A percentile compares a stretch with the other conserved stretches of the same genome.
Evolutionary conservation across 2,888 invertebrate species (phyloP).

Genomic region (Poecilobothrus nobilitatus): DNA sequence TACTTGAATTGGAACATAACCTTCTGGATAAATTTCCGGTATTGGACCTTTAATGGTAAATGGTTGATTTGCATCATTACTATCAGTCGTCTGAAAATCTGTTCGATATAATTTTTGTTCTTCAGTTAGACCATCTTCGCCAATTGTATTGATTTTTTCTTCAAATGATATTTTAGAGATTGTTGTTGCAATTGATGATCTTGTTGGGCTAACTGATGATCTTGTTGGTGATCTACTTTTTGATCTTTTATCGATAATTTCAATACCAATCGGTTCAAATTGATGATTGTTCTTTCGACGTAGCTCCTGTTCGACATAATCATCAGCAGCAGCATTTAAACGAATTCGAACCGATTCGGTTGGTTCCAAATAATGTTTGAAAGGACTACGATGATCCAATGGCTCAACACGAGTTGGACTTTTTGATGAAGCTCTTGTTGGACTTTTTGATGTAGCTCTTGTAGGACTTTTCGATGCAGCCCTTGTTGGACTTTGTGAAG

Average conservation of each 20-base stretch:
- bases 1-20: slow-evolving; percentile 10
- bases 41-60: slow-evolving; percentile 13
- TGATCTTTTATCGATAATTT: slow-evolving; percentile 10
- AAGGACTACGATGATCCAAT: not conserved
- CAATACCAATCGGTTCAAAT: slow-evolving; percentile 11
- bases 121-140: not conserved
- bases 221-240: slow-evolving; percentile 18
- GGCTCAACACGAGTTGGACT: not conserved
- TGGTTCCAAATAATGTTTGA: slow-evolving; percentile 6
- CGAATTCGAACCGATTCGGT: not conserved
- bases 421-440: not conserved
- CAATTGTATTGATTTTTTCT: slow-evolving; percentile 8
- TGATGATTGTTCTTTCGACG: not conserved
- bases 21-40: slow-evolving; percentile 11
- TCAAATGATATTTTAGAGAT: slow-evolving; percentile 7
- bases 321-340: not conserved
- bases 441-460: not conserved
- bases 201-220: slow-evolving; percentile 23
- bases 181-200: slow-evolving; percentile 21
- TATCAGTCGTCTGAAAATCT: not conserved
- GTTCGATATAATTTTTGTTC: not conserved
- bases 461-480: not conserved
- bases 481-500: not conserved
- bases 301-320: not conserved
- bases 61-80: slow-evolving; percentile 18